A percentile compares a stretch with the other conserved stretches of the same genome.
phyloP scores from a whole-genome alignment of 2,888 invertebrate species.

The Orthonychiurus folsomi region DNA sequence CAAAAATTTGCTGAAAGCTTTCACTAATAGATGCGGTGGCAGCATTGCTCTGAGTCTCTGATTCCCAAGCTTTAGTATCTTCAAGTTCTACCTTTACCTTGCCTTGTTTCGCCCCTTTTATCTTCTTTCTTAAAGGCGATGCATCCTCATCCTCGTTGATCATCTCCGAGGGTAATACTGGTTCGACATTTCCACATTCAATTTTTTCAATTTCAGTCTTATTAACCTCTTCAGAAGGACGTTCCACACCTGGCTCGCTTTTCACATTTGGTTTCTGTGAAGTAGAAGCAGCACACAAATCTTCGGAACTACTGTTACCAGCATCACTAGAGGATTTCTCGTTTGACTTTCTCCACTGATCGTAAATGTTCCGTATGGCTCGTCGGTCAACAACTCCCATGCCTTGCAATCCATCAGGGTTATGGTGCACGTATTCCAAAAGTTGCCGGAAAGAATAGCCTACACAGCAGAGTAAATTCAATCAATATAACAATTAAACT shows the following conservation, averaged over 20 bases:
- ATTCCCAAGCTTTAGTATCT: no score
- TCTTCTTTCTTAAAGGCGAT: not conserved
- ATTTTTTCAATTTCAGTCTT: not conserved
- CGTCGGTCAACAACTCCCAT: conserved; percentile 34
- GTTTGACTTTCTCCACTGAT: conserved; percentile 28
- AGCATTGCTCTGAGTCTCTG: no score
- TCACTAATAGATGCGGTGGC: no score
- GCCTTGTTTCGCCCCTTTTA: no score
- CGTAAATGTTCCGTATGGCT: conserved; percentile 37
- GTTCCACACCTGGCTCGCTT: not conserved
- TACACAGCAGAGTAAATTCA: conserved; percentile 13
- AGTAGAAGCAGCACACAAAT: not conserved
- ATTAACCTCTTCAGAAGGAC: not conserved
- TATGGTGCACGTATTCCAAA: conserved; percentile 36
- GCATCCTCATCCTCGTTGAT: not conserved
- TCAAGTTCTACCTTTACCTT: no score
- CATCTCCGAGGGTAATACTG: not conserved
- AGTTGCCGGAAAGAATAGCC: conserved; percentile 35
- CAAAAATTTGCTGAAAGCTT: no score
- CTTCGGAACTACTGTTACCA: no score
- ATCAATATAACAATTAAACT: not conserved
- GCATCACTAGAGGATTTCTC: no score
- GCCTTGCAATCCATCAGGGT: conserved; percentile 36
- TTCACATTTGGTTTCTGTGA: not conserved
- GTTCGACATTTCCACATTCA: not conserved